phyloP scores from a whole-genome alignment of 2,113 vertebrate genomes.

The Gorsachius goisagi region DNA sequence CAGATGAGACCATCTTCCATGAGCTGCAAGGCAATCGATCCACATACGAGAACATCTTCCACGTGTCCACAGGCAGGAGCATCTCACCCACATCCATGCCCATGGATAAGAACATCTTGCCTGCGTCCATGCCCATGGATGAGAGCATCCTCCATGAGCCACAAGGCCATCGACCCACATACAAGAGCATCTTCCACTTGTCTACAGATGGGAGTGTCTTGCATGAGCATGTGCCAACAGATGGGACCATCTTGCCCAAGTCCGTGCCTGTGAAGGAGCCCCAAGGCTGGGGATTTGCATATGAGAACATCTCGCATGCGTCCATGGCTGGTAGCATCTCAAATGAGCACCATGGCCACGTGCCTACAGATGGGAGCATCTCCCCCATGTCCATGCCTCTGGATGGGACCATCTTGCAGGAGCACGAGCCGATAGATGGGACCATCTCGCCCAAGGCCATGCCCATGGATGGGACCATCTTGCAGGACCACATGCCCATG shows the following conservation, averaged over 20 bases:
- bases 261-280: background rate
- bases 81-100: background rate
- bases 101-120: background rate
- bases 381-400: rapidly evolving
- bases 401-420: background rate
- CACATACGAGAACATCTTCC: background rate
- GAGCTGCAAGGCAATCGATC: background rate
- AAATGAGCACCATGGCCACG: rapidly evolving
- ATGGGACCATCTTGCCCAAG: background rate
- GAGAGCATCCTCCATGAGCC: background rate
- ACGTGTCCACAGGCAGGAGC: background rate
- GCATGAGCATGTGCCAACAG: background rate
- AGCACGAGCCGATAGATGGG: rapidly evolving
- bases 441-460: rapidly evolving
- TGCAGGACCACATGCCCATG: no score
- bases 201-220: background rate
- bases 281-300: background rate
- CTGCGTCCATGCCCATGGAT: background rate
- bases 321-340: background rate
- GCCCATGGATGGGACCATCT: no score
- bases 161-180: background rate
- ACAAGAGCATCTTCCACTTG: background rate
- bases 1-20: background rate
- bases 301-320: background rate
- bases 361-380: background rate